A percentile compares a stretch with the other conserved stretches of the same genome.
Evolutionary conservation across 2,113 vertebrate species (phyloP).

Genomic region (Platichthys flesus): DNA sequence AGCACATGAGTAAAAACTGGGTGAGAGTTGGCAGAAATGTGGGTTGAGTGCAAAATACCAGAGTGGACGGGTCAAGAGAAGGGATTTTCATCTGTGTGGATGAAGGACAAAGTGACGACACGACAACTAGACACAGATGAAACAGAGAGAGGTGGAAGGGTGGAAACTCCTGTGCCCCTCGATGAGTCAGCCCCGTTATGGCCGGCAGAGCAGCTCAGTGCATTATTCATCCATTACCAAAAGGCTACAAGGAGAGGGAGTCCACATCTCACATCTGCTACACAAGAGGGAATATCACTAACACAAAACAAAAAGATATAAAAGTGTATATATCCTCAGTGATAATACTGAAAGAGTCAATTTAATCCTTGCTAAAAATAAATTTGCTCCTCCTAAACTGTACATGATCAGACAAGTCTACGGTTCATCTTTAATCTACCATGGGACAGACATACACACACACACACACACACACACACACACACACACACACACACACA

Average conservation of each 20-base stretch:
- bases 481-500: not conserved
- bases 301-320: not conserved
- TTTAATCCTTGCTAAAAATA: conserved; percentile 33
- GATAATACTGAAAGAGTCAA: conserved; percentile 22
- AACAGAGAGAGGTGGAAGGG: not conserved
- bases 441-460: conserved; percentile 53
- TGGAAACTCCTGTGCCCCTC: not conserved
- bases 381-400: conserved; percentile 32
- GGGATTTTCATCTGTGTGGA: not conserved
- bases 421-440: conserved; percentile 60
- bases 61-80: too few species aligned
- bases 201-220: too few species aligned
- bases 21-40: not conserved
- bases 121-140: not conserved
- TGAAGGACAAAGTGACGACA: not conserved
- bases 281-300: not conserved
- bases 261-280: not conserved
- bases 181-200: too few species aligned
- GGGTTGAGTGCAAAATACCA: not conserved
- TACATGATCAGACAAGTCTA: conserved; percentile 72
- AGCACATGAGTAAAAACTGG: not conserved
- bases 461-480: not conserved
- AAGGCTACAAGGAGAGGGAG: not conserved
- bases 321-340: conserved; percentile 1
- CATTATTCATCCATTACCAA: too few species aligned